Conservation (phyloP, 2,888 invertebrate genomes). For the Drosophila limbata region DNA sequence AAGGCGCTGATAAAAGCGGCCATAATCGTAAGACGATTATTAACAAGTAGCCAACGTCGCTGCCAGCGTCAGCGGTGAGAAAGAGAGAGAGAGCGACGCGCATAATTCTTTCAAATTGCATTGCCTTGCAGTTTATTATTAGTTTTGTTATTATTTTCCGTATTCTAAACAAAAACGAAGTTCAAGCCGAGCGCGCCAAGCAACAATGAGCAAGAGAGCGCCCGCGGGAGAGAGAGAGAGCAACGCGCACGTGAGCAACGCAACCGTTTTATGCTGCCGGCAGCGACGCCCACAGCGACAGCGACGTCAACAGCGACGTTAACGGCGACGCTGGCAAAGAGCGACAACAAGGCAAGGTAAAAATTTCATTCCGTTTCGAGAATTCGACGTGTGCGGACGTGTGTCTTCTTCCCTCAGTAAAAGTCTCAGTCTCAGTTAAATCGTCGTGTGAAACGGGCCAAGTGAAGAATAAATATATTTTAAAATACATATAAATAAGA, state of each 20-base stretch:
- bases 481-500: background rate
- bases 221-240: slow-evolving; percentile 15
- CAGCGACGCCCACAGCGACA: slow-evolving; percentile 14
- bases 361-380: slow-evolving; percentile 84
- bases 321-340: slow-evolving; percentile 33
- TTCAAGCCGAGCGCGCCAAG: slow-evolving; percentile 29
- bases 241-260: slow-evolving; percentile 48
- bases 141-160: slow-evolving; percentile 84
- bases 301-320: slow-evolving; percentile 29
- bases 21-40: slow-evolving; percentile 79
- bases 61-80: slow-evolving; percentile 13
- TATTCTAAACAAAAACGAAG: slow-evolving; percentile 83
- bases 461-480: slow-evolving; percentile 28
- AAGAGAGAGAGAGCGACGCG: slow-evolving; percentile 18
- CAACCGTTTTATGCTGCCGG: slow-evolving; percentile 9
- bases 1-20: slow-evolving; percentile 65
- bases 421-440: slow-evolving; percentile 24
- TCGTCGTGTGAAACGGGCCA: slow-evolving; percentile 45
- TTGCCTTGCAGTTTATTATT: slow-evolving; percentile 80
- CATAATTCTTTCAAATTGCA: slow-evolving; percentile 71
- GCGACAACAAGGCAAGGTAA: slow-evolving; percentile 64
- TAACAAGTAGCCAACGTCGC: slow-evolving; percentile 76
- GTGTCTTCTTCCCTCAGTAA: slow-evolving; percentile 23
- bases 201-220: slow-evolving; percentile 22
- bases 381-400: slow-evolving; percentile 84